A percentile compares a stretch with the other conserved stretches of the same genome.
Conservation (phyloP, 2,888 invertebrate species). For the Volucella inflata region DNA sequence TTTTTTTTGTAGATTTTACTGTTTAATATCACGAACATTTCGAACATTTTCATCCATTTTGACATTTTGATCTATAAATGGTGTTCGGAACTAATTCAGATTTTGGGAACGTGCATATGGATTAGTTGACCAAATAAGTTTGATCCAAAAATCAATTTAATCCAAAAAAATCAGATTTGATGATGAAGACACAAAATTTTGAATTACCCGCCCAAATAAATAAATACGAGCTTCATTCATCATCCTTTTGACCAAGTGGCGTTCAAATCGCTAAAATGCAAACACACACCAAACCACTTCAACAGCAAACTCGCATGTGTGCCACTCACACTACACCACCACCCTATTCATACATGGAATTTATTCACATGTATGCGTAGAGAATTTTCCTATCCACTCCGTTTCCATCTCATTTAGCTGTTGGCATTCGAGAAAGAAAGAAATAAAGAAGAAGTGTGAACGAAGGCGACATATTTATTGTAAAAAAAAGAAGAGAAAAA, state of each 20-base stretch:
- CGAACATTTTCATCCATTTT: too few relatives aligned
- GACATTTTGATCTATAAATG: too few relatives aligned
- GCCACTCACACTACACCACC: conserved; percentile 13
- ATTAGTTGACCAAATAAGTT: too few relatives aligned
- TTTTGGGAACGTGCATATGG: too few relatives aligned
- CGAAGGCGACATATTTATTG: conserved; percentile 74
- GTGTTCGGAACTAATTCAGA: too few relatives aligned
- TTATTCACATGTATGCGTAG: conserved; percentile 51
- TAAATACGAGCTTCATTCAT: conserved; percentile 38
- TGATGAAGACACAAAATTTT: conserved; percentile 5
- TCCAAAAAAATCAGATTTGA: too few relatives aligned
- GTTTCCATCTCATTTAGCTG: conserved; percentile 77
- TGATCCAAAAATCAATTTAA: too few relatives aligned
- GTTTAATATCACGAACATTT: too few relatives aligned
- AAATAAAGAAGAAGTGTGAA: conserved; percentile 74
- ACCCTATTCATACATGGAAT: conserved; percentile 45
- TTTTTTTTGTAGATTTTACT: too few relatives aligned
- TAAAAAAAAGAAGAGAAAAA: conserved; percentile 66
- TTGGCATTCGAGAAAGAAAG: conserved; percentile 77
- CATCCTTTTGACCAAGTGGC: neutral
- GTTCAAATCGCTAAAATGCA: conserved; percentile 17
- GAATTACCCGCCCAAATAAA: conserved; percentile 58
- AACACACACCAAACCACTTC: conserved; percentile 43
- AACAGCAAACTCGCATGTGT: conserved; percentile 25
- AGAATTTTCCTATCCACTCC: conserved; percentile 76